Percentiles rank a stretch among this genome's conserved stretches.
phyloP scores from a whole-genome alignment of 2,113 vertebrate species.

The Lophochroa leadbeateri region DNA sequence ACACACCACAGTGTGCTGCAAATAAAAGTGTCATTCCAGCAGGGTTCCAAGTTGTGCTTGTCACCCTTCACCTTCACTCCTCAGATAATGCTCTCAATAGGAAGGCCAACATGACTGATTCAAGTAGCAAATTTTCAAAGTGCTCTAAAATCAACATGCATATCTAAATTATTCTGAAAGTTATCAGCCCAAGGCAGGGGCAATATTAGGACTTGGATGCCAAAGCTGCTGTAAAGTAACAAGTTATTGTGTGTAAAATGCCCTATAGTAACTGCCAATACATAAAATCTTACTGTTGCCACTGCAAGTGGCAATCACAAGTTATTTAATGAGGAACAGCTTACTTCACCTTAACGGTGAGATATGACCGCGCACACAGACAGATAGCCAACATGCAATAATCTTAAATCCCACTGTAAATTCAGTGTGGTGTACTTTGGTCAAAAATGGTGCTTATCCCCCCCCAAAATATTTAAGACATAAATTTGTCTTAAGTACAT shows the following conservation, averaged over 20 bases:
- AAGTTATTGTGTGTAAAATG: neutral
- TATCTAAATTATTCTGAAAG: neutral
- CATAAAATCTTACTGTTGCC: neutral
- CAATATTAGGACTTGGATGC: neutral
- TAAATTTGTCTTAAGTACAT: neutral
- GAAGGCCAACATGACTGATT: neutral
- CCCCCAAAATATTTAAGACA: neutral
- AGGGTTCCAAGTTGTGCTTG: rapidly evolving
- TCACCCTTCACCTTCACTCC: neutral
- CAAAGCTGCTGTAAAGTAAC: neutral
- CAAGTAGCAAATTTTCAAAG: neutral
- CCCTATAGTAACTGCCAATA: neutral
- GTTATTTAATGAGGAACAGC: neutral
- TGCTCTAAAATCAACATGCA: neutral
- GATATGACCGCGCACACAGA: rapidly evolving
- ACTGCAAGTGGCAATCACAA: neutral
- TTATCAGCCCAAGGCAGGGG: neutral
- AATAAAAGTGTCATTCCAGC: neutral
- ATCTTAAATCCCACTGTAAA: neutral
- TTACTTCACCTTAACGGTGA: neutral
- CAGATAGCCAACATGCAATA: rapidly evolving
- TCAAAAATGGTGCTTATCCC: neutral
- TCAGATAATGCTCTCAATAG: neutral
- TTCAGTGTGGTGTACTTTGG: neutral
- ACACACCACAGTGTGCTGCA: neutral